Conservation (phyloP, 2,113 vertebrate genomes). For the Nestor notabilis region DNA sequence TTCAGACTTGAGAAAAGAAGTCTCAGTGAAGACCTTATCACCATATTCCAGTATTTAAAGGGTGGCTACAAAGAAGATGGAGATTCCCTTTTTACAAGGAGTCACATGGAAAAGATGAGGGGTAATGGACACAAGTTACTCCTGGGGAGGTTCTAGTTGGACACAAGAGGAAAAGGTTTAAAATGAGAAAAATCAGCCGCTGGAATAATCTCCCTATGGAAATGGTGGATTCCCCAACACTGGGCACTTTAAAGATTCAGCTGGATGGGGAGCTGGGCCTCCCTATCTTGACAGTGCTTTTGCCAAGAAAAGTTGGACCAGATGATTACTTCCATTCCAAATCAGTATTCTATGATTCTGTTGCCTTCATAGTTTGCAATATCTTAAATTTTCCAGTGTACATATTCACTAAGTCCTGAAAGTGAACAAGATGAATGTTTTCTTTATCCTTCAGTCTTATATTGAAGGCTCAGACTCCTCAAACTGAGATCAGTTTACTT, state of each 20-base stretch:
- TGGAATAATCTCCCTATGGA: background rate
- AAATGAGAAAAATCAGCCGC: background rate
- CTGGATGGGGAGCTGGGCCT: background rate
- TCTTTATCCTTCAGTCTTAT: background rate
- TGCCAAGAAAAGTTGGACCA: background rate
- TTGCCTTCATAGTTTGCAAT: background rate
- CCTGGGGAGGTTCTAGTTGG: background rate
- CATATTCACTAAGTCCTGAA: background rate
- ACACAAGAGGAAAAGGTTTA: background rate
- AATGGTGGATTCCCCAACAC: background rate
- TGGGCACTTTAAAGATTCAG: background rate
- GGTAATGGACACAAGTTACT: background rate
- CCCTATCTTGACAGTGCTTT: background rate
- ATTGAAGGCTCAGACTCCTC: background rate
- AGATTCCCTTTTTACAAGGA: too few species aligned
- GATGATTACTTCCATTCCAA: background rate
- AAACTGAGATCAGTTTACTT: background rate
- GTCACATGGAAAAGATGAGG: background rate
- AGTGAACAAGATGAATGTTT: background rate
- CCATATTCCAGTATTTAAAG: background rate
- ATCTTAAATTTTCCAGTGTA: background rate
- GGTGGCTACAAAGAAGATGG: background rate
- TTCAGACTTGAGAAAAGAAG: background rate
- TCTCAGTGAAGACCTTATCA: background rate
- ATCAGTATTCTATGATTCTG: background rate